A percentile compares a stretch with the other conserved stretches of the same genome.
Evolutionary conservation across 2,888 invertebrate genomes (phyloP).

Genomic region (Agonum fuliginosum): DNA sequence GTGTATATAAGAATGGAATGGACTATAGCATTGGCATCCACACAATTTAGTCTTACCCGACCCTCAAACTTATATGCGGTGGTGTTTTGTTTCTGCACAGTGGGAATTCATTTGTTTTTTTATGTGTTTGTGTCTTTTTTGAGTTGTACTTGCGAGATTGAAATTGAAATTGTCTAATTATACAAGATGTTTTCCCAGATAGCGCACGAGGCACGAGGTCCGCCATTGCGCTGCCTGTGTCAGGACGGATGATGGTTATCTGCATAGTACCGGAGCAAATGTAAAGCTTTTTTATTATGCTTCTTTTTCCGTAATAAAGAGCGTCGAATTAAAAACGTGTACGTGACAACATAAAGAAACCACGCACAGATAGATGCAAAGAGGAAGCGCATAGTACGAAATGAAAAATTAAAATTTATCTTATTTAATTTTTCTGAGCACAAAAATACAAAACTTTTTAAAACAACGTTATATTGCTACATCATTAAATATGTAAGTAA

Average conservation of each 20-base stretch:
- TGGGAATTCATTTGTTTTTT: constrained; percentile 27
- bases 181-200: constrained; percentile 26
- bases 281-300: background rate
- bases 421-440: too few species aligned
- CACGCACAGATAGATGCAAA: background rate
- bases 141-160: background rate
- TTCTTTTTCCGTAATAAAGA: background rate
- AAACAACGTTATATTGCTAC: too few species aligned
- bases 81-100: background rate
- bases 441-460: too few species aligned
- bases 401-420: too few species aligned
- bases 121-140: constrained; percentile 26
- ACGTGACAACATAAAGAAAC: constrained; percentile 26
- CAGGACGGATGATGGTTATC: background rate
- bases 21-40: background rate
- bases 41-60: background rate
- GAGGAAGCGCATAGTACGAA: background rate
- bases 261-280: background rate
- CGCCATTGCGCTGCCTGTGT: background rate
- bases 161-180: constrained; percentile 45
- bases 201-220: background rate
- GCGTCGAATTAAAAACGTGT: constrained; percentile 31
- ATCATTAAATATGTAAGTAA: too few species aligned
- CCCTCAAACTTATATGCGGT: background rate
- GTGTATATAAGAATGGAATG: too few species aligned